Conservation (phyloP, 2,113 vertebrate genomes). For the Ciconia boyciana region DNA sequence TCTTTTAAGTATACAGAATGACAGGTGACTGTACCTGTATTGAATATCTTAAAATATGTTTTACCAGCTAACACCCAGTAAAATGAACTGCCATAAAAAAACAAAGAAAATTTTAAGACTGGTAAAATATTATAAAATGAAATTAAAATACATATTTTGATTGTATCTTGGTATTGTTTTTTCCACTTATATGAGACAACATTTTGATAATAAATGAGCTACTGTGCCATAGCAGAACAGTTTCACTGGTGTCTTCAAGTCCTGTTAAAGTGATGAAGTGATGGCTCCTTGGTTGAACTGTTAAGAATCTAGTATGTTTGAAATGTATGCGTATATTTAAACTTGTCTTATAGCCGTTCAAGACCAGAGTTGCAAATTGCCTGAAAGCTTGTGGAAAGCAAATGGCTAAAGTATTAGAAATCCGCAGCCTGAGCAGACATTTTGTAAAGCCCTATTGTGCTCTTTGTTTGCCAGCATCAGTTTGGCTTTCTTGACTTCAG, state of each 20-base stretch:
- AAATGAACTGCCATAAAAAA: neutral
- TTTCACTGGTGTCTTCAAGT: neutral
- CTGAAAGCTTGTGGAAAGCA: neutral
- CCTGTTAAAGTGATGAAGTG: neutral
- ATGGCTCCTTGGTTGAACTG: neutral
- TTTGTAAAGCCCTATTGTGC: neutral
- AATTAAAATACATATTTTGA: neutral
- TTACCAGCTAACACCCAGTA: neutral
- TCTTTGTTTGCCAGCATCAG: neutral
- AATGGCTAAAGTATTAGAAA: neutral
- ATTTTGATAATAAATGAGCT: neutral
- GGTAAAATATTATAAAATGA: neutral
- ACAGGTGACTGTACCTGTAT: neutral
- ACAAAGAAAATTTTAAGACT: neutral
- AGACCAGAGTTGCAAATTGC: neutral
- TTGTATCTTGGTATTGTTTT: neutral
- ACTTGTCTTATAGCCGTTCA: neutral
- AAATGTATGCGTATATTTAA: neutral
- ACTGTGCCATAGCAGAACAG: neutral
- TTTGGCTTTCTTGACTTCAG: neutral
- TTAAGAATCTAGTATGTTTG: neutral
- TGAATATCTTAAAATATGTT: neutral
- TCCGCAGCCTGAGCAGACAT: neutral
- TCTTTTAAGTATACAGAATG: neutral
- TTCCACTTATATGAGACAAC: neutral